Conservation (phyloP, 2,888 invertebrate species). For the Scelioninae gen. 2 region DNA sequence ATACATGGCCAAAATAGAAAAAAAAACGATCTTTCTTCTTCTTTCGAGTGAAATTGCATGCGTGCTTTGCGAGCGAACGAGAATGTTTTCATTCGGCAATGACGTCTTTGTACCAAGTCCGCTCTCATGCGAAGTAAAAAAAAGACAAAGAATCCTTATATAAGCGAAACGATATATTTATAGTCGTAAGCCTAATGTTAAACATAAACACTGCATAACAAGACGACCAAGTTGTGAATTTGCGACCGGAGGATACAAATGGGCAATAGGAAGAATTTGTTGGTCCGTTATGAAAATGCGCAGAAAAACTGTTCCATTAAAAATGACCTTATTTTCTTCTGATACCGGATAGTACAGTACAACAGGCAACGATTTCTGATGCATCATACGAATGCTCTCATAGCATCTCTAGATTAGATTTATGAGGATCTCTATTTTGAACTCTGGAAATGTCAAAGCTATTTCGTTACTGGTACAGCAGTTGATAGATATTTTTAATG, state of each 20-base stretch:
- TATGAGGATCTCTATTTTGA: no score
- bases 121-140: slow-evolving; percentile 58
- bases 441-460: no score
- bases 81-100: slow-evolving; percentile 69
- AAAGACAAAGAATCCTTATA: slow-evolving; percentile 63
- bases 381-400: no score
- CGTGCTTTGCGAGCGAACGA: slow-evolving; percentile 58
- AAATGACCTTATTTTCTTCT: no score
- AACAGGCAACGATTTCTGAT: no score
- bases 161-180: slow-evolving; percentile 73
- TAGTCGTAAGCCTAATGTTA: slow-evolving; percentile 72
- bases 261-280: slow-evolving; percentile 11
- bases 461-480: no score
- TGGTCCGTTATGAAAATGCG: slow-evolving; percentile 23
- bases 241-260: slow-evolving; percentile 60
- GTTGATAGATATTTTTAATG: no score
- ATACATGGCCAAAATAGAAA: background rate
- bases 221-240: slow-evolving; percentile 68
- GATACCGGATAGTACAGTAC: no score
- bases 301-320: no score
- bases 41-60: slow-evolving; percentile 49
- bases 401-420: no score
- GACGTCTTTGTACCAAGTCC: slow-evolving; percentile 69
- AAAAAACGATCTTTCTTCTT: slow-evolving; percentile 37
- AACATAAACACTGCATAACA: slow-evolving; percentile 61